Percentiles rank a stretch among this genome's conserved stretches.
Conservation (phyloP, 2,113 vertebrate genomes). For the Lepidothrix coronata region DNA sequence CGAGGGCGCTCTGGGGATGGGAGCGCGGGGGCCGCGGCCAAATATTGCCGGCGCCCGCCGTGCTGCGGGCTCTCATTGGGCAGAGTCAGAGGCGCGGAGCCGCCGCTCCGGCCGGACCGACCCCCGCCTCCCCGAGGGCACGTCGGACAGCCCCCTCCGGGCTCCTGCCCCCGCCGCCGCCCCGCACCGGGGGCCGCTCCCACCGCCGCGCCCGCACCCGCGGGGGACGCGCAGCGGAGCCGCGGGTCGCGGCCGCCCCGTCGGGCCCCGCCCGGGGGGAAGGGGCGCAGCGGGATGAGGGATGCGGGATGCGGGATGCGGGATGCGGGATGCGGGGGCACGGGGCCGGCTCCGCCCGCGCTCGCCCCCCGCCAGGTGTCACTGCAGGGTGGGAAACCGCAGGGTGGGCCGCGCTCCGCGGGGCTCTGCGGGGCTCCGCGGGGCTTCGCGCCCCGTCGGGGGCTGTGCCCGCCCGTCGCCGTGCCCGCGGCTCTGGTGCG, state of each 20-base stretch:
- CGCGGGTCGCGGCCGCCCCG: not conserved
- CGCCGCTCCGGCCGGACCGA: conserved; percentile 5
- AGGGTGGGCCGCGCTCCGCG: not conserved
- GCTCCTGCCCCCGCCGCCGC: not conserved
- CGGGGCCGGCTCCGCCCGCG: not conserved
- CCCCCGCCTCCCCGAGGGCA: not conserved
- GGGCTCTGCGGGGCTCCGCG: not conserved
- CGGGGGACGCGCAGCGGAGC: not conserved
- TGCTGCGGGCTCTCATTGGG: conserved; percentile 75
- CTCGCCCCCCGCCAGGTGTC: conserved; percentile 36
- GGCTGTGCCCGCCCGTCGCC: not conserved
- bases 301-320: not conserved
- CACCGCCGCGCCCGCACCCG: not conserved
- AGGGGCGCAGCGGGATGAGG: not conserved
- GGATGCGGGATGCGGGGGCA: not conserved
- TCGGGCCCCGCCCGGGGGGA: not conserved
- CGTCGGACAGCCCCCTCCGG: not conserved
- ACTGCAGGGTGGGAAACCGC: conserved; percentile 1
- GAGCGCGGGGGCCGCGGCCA: conserved; percentile 46
- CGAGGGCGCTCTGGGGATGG: conserved; percentile 31
- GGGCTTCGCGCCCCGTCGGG: not conserved
- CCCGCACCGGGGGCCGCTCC: not conserved
- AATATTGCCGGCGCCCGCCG: conserved; percentile 65
- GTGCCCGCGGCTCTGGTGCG: not conserved
- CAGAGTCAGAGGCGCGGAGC: conserved; percentile 60